These are phyloP conservation scores for Pocillopora meandrina DNA, from an alignment of 92 coral and sea anemone species.

Conservation along the genomic window DNA sequence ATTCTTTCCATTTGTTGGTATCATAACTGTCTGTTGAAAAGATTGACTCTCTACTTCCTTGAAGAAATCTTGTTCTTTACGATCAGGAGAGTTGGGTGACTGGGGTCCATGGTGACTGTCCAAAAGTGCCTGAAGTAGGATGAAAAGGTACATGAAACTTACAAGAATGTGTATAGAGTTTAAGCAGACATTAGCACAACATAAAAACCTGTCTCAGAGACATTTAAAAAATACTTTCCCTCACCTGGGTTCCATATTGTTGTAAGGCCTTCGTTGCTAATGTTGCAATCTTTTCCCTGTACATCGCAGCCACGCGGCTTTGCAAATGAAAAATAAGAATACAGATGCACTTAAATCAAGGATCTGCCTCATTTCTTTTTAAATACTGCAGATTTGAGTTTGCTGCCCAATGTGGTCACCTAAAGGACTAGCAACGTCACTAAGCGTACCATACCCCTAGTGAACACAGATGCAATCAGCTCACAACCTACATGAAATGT, in stretches of 20 bases:
- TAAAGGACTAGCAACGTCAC: too few species aligned
- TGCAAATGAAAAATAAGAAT: not conserved
- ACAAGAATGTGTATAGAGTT: not conserved
- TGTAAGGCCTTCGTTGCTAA: slow-evolving; percentile 87
- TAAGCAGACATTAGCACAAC: not conserved
- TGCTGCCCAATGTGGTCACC: too few species aligned
- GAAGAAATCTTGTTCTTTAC: slow-evolving; percentile 91
- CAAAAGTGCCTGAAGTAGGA: slow-evolving; percentile 41
- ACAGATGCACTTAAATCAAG: not conserved
- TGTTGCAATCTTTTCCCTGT: slow-evolving; percentile 89
- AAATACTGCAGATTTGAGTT: too few species aligned
- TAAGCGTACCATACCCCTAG: too few species aligned
- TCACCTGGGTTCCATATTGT: slow-evolving; percentile 93
- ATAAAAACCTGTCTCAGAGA: too few species aligned
- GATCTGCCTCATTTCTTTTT: not conserved
- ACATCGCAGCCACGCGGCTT: slow-evolving; percentile 94
- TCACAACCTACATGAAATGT: too few species aligned
- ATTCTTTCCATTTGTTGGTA: slow-evolving; percentile 84
- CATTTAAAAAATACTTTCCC: not conserved
- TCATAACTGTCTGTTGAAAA: slow-evolving; percentile 65
- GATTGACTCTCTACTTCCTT: slow-evolving; percentile 75
- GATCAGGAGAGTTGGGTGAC: slow-evolving; percentile 79
- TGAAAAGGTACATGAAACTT: not conserved
- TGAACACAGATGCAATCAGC: too few species aligned
- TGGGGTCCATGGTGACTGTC: slow-evolving; percentile 66